A percentile compares a stretch with the other conserved stretches of the same genome.
phyloP scores from a whole-genome alignment of 2,888 invertebrate genomes.

The Amorpha juglandis region DNA sequence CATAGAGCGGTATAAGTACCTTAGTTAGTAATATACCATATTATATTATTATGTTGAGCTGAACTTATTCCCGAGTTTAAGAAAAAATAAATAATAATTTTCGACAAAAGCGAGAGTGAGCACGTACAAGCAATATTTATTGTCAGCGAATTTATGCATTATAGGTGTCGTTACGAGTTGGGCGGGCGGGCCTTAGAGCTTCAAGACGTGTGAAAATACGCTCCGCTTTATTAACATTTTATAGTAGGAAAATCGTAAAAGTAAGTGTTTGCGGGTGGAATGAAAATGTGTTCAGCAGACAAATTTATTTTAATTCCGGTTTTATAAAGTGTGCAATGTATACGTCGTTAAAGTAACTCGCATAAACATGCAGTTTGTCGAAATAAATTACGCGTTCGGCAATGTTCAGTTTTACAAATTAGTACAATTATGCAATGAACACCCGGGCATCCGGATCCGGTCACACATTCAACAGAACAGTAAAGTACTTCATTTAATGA shows the following conservation, averaged over 20 bases:
- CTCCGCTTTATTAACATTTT: conserved; percentile 22
- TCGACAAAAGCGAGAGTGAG: conserved; percentile 40
- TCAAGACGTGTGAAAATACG: conserved; percentile 35
- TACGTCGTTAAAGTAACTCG: not conserved
- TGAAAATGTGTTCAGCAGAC: conserved; percentile 14
- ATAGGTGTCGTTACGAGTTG: conserved; percentile 37
- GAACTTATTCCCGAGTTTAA: conserved; percentile 18
- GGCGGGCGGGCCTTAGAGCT: conserved; percentile 27
- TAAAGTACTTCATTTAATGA: no score
- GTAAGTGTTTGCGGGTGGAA: conserved; percentile 23
- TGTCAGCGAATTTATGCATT: conserved; percentile 44
- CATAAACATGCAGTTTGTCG: not conserved
- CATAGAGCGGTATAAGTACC: not conserved
- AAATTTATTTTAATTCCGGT: not conserved
- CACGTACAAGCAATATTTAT: conserved; percentile 47
- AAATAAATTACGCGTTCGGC: no score
- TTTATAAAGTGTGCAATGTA: not conserved
- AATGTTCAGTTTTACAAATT: no score
- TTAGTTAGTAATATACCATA: no score
- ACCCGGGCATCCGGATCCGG: no score
- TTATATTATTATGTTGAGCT: not conserved
- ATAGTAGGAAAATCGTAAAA: conserved; percentile 26
- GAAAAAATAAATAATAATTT: conserved; percentile 37
- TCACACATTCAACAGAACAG: no score
- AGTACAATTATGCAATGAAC: no score